phyloP scores from a whole-genome alignment of 1,140 invertebrate genomes.

The Trinorchestia longiramus region DNA sequence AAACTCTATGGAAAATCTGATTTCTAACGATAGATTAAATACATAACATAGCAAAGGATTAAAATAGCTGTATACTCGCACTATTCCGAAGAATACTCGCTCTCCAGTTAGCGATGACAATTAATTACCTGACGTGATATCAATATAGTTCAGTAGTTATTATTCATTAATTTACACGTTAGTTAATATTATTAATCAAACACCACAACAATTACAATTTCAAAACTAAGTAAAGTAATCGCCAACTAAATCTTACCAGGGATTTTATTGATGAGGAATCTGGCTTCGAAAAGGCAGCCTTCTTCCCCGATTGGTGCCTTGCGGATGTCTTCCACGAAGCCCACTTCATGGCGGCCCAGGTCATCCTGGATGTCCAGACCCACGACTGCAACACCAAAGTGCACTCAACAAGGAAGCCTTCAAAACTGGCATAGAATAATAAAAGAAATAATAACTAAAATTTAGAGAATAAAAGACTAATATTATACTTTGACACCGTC shows the following conservation, averaged over 20 bases:
- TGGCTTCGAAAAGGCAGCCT: conserved; percentile 75
- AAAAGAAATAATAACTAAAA: neutral
- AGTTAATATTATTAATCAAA: no score
- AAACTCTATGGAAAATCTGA: no score
- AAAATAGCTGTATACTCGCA: no score
- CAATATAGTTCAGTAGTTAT: no score
- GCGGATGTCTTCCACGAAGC: conserved; percentile 75
- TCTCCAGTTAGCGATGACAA: no score
- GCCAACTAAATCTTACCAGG: conserved; percentile 61
- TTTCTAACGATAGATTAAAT: no score
- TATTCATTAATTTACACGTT: no score
- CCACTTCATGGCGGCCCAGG: conserved; percentile 77
- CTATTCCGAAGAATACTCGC: no score
- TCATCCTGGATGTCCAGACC: conserved; percentile 79
- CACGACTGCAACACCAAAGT: conserved; percentile 70
- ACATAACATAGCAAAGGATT: no score
- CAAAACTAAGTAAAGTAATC: no score
- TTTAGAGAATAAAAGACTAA: neutral
- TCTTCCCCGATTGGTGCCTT: conserved; percentile 72
- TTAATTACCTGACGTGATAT: no score
- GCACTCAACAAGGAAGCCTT: neutral
- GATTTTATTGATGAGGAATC: conserved; percentile 76
- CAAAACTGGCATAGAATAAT: neutral
- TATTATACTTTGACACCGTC: no score
- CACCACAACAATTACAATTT: neutral